Evolutionary conservation across 2,888 invertebrate species (phyloP), one percentile per base, ranked within the genome.

Genomic region (Drosophila pseudotalamancana): DNA sequence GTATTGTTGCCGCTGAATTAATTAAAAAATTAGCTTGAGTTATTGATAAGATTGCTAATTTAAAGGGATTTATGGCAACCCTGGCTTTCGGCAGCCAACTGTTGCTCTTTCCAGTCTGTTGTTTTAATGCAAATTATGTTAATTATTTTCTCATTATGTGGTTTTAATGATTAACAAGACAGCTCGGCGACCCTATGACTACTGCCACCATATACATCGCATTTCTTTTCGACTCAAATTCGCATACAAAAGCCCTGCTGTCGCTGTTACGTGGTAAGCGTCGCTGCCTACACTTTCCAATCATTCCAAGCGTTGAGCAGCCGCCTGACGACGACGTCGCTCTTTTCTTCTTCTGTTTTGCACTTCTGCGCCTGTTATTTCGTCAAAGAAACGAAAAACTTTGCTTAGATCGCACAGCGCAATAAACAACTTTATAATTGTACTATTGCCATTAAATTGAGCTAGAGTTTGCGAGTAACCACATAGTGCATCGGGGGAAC

Each of bases 261-360:
- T 14, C 21, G 77, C 51, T 77, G 76, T 87, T 81, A 87, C 82
- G 81, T 83, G 63, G 68, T 42, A 35, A 61, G 55, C 69, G 54
- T 40, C 61, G 72, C 72, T 72, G 49, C 72, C 53, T 25, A 40
- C 54, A 43, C 72, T 70, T 77, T 63, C 74, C 70, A 67, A 64
- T 57, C 70, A 57, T 77, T 75, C 75, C 72, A 72, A 74, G 48
- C 14, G 49, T 55, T 11, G 29, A 18, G 27, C 19, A 27, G 21
- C 14, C 39, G 48, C 43, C 45, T 42, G 39, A 27, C 19, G 11
- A 9, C 42, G 42, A 29, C 29, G 12, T 43, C 56, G 56, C 32
- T 31, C 49, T 59, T 42, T 49, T 42, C n/a, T 63, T 55, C 32
- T 21, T 37, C n/a, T 49, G n/a, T n/a, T n/a, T n/a, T n/a, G n/a